Evolutionary conservation across 2,113 vertebrate genomes (phyloP), one percentile per base, ranked within the genome.

Genomic region (Macrotis lagotis): DNA sequence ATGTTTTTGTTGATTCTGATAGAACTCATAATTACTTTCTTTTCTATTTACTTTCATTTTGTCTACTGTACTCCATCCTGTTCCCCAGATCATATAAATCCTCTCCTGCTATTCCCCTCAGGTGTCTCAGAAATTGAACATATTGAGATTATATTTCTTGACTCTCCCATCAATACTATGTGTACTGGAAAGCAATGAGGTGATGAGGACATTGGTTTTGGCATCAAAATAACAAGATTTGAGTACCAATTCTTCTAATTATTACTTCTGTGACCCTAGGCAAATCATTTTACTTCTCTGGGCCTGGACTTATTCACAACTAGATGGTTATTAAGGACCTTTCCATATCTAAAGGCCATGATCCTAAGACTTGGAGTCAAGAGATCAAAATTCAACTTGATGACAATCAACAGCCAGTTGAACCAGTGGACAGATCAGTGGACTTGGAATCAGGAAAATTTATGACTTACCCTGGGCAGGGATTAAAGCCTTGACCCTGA

Each of bases 1-100:
- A 3, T 88, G 55, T 0, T 83, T 51, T 74, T 93, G 92, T 93
- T 97, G 93, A 97, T 96, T 97, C 91, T 96, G 90, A 92, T 91
- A 89, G 51, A 97, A 50, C 59, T 92, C 48, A 49, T 7, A 28
- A 0, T 88, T 83, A 95, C 66, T 97, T 59, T 91, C 26, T 44
- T 48, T 88, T 52, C 48, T n/a, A 0, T 88, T 95, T 1, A 25
- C 8, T 31, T 88, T 90, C 19, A 88, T 93, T 93, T n/a, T 7
- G 90, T 25, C 25, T 89, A 10, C 26, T 55, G 19, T 22, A 49
- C 48, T 93, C 48, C 90, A 28, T 74, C 16, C 52, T 25, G 25
- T 89, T 16, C 48, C 19, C 47, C 31, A 31, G 53, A 28, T 59
- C 37, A n/a, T n/a, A 74, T 0, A n/a, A 1, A n/a, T 74, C 37